Conservation (phyloP, 2,113 vertebrate species). For the Hyperopisus bebe region DNA sequence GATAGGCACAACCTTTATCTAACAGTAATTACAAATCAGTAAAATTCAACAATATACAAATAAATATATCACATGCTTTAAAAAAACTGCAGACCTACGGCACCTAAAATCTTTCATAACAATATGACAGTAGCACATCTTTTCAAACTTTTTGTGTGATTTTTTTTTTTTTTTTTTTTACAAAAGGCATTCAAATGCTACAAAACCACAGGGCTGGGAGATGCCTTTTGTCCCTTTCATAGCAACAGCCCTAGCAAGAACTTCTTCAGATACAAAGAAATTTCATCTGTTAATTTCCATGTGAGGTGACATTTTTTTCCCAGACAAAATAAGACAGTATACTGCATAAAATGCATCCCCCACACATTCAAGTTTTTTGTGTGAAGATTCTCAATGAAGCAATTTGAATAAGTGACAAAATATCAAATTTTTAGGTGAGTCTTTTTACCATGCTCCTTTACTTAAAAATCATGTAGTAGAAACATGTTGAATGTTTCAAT, state of each 20-base stretch:
- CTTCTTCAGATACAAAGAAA: slow-evolving; percentile 11
- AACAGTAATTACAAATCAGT: neutral
- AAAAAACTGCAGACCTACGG: slow-evolving; percentile 28
- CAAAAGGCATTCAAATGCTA: slow-evolving; percentile 37
- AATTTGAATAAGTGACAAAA: neutral
- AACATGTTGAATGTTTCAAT: neutral
- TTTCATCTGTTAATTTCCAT: neutral
- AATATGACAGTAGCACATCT: slow-evolving; percentile 52
- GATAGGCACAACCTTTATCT: neutral
- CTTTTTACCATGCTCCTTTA: neutral
- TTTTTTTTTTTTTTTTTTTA: slow-evolving; percentile 32
- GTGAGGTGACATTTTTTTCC: neutral
- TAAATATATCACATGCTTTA: neutral
- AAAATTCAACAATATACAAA: neutral
- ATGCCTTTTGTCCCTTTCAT: neutral
- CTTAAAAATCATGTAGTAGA: neutral
- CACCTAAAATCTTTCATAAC: slow-evolving; percentile 58
- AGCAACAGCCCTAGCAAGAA: neutral
- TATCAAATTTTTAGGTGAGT: neutral
- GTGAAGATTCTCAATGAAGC: neutral
- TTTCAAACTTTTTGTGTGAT: slow-evolving; percentile 48
- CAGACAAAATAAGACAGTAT: neutral
- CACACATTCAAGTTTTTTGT: neutral
- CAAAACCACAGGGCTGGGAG: slow-evolving; percentile 21
- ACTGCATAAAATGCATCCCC: neutral